These are phyloP conservation scores for Parasteatoda tepidariorum DNA, from an alignment of 1,140 invertebrate genomes.

Conservation along the genomic window DNA sequence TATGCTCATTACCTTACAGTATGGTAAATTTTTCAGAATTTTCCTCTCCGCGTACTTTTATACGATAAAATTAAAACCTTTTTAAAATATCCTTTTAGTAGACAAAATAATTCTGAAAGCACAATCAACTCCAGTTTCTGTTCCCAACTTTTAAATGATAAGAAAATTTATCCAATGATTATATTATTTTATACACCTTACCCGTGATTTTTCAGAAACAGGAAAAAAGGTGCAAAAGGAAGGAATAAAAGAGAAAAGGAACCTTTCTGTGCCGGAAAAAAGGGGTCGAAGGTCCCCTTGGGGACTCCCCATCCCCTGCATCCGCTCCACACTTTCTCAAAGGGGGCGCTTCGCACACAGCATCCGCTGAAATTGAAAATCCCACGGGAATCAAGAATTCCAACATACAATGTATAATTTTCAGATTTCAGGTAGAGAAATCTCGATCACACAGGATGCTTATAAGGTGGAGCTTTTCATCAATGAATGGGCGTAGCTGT, in stretches of 20 bases:
- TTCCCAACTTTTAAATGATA: no score
- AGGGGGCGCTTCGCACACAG: conserved; percentile 16
- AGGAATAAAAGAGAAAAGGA: neutral
- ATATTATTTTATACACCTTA: no score
- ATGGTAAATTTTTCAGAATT: no score
- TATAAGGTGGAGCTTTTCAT: neutral
- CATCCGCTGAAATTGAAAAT: conserved; percentile 36
- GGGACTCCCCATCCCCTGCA: neutral
- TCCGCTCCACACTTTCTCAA: conserved; percentile 34
- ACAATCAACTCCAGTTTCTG: no score
- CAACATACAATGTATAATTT: conserved; percentile 24
- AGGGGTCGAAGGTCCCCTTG: conserved; percentile 12
- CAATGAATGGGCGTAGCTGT: neutral
- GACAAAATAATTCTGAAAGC: no score
- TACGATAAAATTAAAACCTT: no score
- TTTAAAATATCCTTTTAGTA: no score
- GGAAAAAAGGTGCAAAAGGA: conserved; percentile 17
- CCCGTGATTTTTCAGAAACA: conserved; percentile 18
- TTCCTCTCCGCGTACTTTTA: no score
- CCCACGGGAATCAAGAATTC: conserved; percentile 37
- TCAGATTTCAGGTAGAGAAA: neutral
- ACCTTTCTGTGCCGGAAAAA: conserved; percentile 42
- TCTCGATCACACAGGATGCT: neutral
- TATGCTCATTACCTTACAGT: no score
- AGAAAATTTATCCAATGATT: no score